A percentile compares a stretch with the other conserved stretches of the same genome.
Conservation (phyloP, 2,797 vertebrate genomes). For the Amblyraja radiata region DNA sequence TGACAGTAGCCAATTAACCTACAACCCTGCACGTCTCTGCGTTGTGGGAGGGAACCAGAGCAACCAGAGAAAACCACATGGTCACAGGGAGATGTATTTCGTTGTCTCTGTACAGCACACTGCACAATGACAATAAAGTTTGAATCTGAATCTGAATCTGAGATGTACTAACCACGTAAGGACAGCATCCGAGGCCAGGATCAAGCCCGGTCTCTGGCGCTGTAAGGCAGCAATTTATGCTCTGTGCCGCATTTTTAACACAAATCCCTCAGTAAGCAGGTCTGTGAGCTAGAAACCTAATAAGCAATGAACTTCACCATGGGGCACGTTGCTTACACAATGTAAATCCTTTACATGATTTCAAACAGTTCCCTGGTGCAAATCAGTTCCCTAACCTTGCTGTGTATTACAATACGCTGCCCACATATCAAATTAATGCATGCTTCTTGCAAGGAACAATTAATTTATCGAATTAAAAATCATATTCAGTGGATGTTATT, state of each 20-base stretch:
- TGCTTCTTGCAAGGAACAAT: not conserved
- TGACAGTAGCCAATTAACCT: too few relatives aligned
- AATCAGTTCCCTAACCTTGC: not conserved
- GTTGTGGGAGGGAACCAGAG: too few relatives aligned
- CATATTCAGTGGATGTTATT: not conserved
- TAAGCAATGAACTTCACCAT: not conserved
- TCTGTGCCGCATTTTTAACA: not conserved
- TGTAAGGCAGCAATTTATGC: too few relatives aligned
- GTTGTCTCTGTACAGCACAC: too few relatives aligned
- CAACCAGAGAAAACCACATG: too few relatives aligned
- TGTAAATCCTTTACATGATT: not conserved
- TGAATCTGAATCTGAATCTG: too few relatives aligned
- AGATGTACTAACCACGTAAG: too few relatives aligned
- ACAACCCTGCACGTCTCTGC: too few relatives aligned
- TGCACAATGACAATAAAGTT: too few relatives aligned
- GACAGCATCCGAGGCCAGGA: too few relatives aligned
- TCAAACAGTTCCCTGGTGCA: not conserved
- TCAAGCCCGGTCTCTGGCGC: too few relatives aligned
- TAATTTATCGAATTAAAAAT: conserved; percentile 23
- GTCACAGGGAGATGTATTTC: too few relatives aligned
- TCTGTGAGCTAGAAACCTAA: not conserved
- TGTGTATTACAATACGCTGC: not conserved
- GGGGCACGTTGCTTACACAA: not conserved
- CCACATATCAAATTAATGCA: not conserved
- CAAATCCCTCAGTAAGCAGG: not conserved